Conservation (phyloP, 2,113 vertebrate species). For the Thamnaconus septentrionalis region DNA sequence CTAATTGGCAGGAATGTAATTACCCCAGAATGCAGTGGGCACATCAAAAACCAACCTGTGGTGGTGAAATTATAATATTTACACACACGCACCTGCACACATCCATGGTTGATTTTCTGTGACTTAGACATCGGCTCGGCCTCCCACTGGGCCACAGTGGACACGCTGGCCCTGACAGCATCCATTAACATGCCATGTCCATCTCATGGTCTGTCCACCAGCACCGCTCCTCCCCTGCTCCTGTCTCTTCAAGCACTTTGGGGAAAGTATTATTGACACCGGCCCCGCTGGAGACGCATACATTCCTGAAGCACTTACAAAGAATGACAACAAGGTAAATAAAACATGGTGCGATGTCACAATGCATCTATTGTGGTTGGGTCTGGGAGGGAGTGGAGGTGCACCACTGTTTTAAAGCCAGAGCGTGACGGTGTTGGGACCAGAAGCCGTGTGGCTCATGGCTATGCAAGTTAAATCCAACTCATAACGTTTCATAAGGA, state of each 20-base stretch:
- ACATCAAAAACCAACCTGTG: neutral
- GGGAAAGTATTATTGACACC: neutral
- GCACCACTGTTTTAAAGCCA: too few relatives aligned
- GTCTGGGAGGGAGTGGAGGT: too few relatives aligned
- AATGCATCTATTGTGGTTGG: too few relatives aligned
- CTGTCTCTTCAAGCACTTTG: neutral
- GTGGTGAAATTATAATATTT: neutral
- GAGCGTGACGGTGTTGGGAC: too few relatives aligned
- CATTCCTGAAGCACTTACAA: neutral
- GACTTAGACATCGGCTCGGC: neutral
- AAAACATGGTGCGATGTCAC: too few relatives aligned
- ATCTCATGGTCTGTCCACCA: neutral
- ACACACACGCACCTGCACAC: neutral
- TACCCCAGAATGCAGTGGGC: conserved; percentile 14
- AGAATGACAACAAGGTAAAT: neutral
- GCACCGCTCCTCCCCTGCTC: neutral
- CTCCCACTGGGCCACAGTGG: neutral
- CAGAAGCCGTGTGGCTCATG: too few relatives aligned
- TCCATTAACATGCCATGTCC: neutral
- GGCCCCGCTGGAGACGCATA: neutral
- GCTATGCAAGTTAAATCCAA: too few relatives aligned
- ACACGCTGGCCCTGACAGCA: neutral
- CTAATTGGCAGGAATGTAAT: conserved; percentile 40
- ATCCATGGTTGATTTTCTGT: conserved; percentile 8
- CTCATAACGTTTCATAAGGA: too few relatives aligned